Evolutionary conservation across 2,888 invertebrate genomes (phyloP), one percentile per base, ranked within the genome.

Genomic region (Noctua pronuba): DNA sequence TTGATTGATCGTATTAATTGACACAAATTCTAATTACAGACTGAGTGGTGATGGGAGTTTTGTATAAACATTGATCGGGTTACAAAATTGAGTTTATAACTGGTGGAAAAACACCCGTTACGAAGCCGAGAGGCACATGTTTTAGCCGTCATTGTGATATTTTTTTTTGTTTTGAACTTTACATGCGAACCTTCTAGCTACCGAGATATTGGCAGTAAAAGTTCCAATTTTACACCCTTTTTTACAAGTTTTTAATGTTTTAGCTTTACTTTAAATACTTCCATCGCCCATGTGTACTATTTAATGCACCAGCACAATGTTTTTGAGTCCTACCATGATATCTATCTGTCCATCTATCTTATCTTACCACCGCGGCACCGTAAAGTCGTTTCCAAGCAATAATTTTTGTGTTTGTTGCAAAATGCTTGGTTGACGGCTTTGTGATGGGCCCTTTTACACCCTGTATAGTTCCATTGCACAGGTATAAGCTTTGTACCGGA

Each of bases 1-100:
- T 83, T 86, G 88, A 87, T 87, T 85, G 87, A 85, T 80, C 77
- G 85, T 78, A 60, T 83, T 79, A 83, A 78, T 84, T 86, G 84
- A 82, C 73, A 67, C n/a, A 41, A 67, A 82, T 75, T 79, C 64
- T 75, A 82, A 79, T 84, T 75, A 68, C 41, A 66, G 73, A 68
- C 69, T 65, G 31, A 65, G n/a, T 77, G 28, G 55, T 74, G 66
- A 77, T 70, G 64, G 65, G 4, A 58, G 64, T 79, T 77, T 83
- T 55, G 72, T 62, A 72, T 80, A 71, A 79, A 86, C 74, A 71
- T 66, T 75, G 68, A 73, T 73, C 58, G 67, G 28, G 52, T 80
- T 77, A 60, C 65, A 55, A 13, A n/a, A 71, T 60, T 49, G 44
- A 49, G 35, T 67, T 31, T 35, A 44, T 44, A 41, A 49, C 41